A percentile compares a stretch with the other conserved stretches of the same genome.
These are phyloP conservation scores for Elachura formosa DNA, from an alignment of 2,113 vertebrate genomes.

Conservation along the genomic window DNA sequence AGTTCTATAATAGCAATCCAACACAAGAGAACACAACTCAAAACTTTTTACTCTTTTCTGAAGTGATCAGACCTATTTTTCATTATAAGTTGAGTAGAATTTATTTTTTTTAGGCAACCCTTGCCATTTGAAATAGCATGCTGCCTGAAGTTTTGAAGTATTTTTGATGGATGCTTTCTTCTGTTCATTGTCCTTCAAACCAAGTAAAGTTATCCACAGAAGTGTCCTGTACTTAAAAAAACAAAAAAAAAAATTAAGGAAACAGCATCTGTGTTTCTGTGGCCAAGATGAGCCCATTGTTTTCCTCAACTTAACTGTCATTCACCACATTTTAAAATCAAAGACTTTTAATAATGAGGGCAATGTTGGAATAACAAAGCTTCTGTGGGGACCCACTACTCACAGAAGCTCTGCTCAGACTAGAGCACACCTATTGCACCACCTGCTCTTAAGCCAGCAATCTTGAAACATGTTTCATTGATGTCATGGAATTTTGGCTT, in stretches of 20 bases:
- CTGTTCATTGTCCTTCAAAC: neutral
- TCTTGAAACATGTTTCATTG: neutral
- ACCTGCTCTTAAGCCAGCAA: neutral
- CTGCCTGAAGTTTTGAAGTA: neutral
- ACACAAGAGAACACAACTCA: neutral
- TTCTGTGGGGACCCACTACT: neutral
- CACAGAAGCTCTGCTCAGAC: rapidly evolving
- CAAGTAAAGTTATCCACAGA: neutral
- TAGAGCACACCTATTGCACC: neutral
- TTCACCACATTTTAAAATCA: neutral
- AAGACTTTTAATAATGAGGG: neutral
- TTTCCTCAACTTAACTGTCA: neutral
- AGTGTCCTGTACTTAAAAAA: neutral
- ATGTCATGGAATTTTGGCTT: neutral
- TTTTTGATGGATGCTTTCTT: neutral
- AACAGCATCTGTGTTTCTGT: neutral
- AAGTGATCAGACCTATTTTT: neutral
- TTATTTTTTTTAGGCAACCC: neutral
- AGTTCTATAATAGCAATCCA: neutral
- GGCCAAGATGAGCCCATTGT: neutral
- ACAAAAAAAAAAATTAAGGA: neutral
- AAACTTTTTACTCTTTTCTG: neutral
- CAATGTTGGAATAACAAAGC: rapidly evolving
- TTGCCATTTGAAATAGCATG: neutral
- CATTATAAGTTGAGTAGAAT: neutral